Evolutionary conservation across 2,888 invertebrate genomes (phyloP).

Genomic region (Stenchaetothrips biformis): DNA sequence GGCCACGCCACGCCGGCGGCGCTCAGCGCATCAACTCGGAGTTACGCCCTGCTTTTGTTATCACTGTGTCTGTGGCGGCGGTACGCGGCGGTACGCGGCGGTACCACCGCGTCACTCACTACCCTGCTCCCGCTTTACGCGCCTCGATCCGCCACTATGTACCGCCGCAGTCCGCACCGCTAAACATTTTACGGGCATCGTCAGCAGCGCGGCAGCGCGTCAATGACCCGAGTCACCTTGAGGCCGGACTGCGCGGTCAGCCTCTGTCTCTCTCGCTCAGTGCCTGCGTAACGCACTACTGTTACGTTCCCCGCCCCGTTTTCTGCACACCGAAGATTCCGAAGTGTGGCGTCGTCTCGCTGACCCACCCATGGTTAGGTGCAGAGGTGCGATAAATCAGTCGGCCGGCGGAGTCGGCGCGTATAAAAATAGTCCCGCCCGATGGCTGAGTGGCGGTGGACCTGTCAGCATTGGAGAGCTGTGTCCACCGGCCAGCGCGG

Average conservation of each 20-base stretch:
- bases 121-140: not conserved
- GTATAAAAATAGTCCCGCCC: too few relatives aligned
- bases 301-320: not conserved
- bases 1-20: too few relatives aligned
- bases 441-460: not conserved
- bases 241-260: not conserved
- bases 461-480: not conserved
- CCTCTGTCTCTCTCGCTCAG: not conserved
- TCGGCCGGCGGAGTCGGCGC: too few relatives aligned
- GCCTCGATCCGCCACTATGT: too few relatives aligned
- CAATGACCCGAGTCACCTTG: not conserved
- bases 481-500: not conserved
- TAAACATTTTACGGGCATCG: not conserved
- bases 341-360: too few relatives aligned
- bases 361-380: too few relatives aligned
- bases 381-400: too few relatives aligned
- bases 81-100: not conserved
- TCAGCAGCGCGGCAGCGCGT: not conserved
- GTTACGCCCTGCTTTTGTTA: conserved; percentile 17
- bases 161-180: not conserved
- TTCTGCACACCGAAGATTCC: too few relatives aligned
- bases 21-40: not conserved
- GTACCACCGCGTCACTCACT: not conserved
- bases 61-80: not conserved
- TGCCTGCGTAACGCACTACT: too few relatives aligned